Conservation (phyloP, 2,113 vertebrate species). For the Oncorhynchus tshawytscha region DNA sequence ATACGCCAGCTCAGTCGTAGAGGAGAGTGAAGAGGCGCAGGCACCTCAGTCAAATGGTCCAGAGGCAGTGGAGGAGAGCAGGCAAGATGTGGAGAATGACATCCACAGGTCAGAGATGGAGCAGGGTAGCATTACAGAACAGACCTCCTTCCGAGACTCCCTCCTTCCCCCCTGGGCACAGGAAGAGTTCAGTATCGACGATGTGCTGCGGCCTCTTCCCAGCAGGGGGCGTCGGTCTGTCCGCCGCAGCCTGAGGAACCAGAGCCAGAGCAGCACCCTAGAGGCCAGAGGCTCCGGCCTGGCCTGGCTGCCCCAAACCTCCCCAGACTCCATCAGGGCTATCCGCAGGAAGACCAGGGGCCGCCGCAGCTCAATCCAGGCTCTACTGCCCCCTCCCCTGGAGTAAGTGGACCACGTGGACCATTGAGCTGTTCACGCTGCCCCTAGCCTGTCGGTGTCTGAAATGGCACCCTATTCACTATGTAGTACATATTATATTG, state of each 20-base stretch:
- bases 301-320: constrained; percentile 66
- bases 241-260: constrained; percentile 75
- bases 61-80: background rate
- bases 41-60: background rate
- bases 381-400: background rate
- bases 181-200: constrained; percentile 68
- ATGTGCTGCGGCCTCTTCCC: constrained; percentile 63
- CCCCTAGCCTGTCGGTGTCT: background rate
- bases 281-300: constrained; percentile 45
- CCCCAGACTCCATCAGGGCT: constrained; percentile 40
- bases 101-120: background rate
- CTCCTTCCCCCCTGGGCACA: constrained; percentile 62
- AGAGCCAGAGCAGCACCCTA: constrained; percentile 3
- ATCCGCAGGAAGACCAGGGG: constrained; percentile 34
- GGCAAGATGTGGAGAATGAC: background rate
- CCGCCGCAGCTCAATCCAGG: constrained; percentile 21
- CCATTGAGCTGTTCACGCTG: background rate
- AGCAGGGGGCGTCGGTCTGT: constrained; percentile 63
- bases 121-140: background rate
- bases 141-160: background rate
- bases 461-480: no score
- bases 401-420: constrained; percentile 25
- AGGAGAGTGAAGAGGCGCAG: background rate
- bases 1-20: background rate
- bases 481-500: no score